Evolutionary conservation across 2,797 vertebrate species (phyloP), one percentile per base, ranked within the genome.

Genomic region (Microtus agrestis): DNA sequence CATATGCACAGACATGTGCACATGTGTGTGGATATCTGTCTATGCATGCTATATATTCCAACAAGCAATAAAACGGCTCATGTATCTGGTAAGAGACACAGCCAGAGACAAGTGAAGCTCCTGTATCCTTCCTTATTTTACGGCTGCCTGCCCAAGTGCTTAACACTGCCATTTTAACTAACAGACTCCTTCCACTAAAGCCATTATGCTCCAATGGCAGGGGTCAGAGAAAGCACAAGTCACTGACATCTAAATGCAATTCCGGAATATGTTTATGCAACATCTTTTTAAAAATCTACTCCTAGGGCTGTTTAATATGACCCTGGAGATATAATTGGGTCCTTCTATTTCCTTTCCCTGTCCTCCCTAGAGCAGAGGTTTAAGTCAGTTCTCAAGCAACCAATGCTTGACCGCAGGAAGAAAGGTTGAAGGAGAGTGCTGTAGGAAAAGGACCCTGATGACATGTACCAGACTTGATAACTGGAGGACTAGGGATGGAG

Each of bases 221-320:
- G 6, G 59, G 5, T 81, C 79, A 87, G 71, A 74, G 71, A 74
- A 40, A 67, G 40, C 63, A 95, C 3, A 63, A 67, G 77, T 94
- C 91, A 86, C 56, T 67, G 85, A 92, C 84, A 94, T 89, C 90
- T 86, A 65, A 76, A 96, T 93, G 51, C 90, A 95, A 86, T 48
- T 59, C 11, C 2, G 59, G 40, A 87, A 85, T 19, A 31, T 81
- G 54, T 92, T 86, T 77, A 43, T 63, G 15, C 31, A 61, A 37
- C 40, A 73, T 61, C 37, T 63, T 11, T 86, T 56, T 79, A 31
- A 90, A 94, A 87, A 93, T 93, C 59, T 69, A 48, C 69, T 82
- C 21, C 67, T 17, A 46, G 9, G 43, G 59, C 37, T n/a, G 13
- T 71, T 92, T 51, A 79, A 40, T 59, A 51, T 31, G 51, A 48